Percentiles rank a stretch among this genome's conserved stretches.
phyloP scores from a whole-genome alignment of 1,140 invertebrate genomes.

The Magallana angulata region DNA sequence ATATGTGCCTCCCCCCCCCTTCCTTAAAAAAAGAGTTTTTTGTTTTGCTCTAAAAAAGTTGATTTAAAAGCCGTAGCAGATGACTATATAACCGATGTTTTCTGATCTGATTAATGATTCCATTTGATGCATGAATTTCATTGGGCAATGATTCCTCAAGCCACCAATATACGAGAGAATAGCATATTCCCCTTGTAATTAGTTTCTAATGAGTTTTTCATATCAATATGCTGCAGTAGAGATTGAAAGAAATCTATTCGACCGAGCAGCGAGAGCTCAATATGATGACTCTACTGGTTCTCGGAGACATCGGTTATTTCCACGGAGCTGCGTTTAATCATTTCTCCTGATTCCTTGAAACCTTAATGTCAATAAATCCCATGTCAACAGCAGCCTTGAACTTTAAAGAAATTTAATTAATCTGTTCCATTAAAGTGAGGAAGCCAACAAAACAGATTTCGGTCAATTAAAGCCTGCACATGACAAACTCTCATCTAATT shows the following conservation, averaged over 20 bases:
- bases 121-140: background rate
- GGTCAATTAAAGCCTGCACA: background rate
- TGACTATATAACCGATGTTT: no score
- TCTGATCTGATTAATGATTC: background rate
- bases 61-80: no score
- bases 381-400: background rate
- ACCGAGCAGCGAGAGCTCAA: background rate
- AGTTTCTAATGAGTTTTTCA: background rate
- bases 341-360: background rate
- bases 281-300: no score
- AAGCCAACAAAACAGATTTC: background rate
- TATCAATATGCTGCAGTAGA: background rate
- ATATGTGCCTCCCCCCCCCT: no score
- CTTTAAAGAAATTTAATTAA: constrained; percentile 3
- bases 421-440: background rate
- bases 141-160: background rate
- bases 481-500: background rate
- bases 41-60: no score
- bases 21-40: no score
- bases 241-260: background rate
- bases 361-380: background rate
- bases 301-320: no score
- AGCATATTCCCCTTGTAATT: background rate
- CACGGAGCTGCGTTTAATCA: background rate
- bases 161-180: background rate